Conservation (phyloP, 2,113 vertebrate genomes). For the Hepsetus odoe region DNA sequence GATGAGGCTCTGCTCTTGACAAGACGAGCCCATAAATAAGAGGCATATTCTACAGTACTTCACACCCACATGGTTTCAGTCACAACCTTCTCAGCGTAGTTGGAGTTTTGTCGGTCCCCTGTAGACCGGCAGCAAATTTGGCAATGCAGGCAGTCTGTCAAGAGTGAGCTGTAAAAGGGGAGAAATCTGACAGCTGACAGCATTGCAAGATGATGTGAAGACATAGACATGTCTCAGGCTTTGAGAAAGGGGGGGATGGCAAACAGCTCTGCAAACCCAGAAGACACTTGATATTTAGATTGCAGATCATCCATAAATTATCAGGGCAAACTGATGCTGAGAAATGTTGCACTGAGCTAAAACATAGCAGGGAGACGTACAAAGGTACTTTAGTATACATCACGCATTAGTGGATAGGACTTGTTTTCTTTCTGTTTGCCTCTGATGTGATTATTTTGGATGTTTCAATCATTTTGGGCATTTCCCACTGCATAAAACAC, state of each 20-base stretch:
- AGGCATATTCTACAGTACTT: slow-evolving; percentile 14
- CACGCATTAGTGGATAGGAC: neutral
- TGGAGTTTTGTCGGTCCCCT: neutral
- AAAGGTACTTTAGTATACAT: too few relatives aligned
- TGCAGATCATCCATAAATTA: slow-evolving; percentile 1
- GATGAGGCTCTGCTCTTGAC: neutral
- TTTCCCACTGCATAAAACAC: too few relatives aligned
- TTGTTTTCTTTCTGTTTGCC: neutral
- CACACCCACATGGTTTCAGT: slow-evolving; percentile 5
- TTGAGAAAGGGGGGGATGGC: neutral
- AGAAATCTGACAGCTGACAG: slow-evolving; percentile 19
- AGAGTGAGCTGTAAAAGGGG: slow-evolving; percentile 9
- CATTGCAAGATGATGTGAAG: neutral
- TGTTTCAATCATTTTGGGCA: too few relatives aligned
- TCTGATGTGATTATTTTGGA: too few relatives aligned
- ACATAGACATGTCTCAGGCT: neutral
- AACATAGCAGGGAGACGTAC: neutral
- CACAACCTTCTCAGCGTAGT: neutral
- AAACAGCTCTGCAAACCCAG: neutral
- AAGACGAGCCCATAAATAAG: neutral
- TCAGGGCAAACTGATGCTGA: neutral
- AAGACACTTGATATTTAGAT: slow-evolving; percentile 1
- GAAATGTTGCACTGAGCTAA: neutral
- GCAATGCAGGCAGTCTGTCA: slow-evolving; percentile 8
- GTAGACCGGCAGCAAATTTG: slow-evolving; percentile 1